Base-by-base conservation (phyloP, 2,888 invertebrate genomes). In the Crepidodera aurea region DNA sequence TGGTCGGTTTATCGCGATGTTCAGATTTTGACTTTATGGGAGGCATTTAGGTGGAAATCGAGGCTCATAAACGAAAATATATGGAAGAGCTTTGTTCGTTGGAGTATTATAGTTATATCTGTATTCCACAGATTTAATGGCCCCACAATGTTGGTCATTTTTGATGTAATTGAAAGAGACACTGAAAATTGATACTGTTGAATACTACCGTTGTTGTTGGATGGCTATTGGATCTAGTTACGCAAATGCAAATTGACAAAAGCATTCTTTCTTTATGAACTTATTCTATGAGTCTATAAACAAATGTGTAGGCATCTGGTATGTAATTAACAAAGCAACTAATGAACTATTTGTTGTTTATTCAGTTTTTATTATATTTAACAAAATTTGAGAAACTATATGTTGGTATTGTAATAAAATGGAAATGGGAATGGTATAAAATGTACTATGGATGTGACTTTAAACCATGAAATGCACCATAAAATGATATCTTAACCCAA, bases 1-100 rank as follows among this genome's bases (percentile, higher is more conserved):
- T 81, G 79, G 79, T 68, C 75, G 79, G 77, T 80, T 80, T 80
- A 81, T 81, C 79, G 79, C 77, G 79, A 80, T 79, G 80, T 79
- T 80, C 81, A 80, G 80, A 81, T 80, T 81, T 79, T 72, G 78
- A 79, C 77, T 79, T 80, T 79, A 79, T 78, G 78, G 77, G 68
- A 65, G 72, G 76, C 78, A 76, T 77, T 79, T 78, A 76, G 77
- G 79, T 78, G 78, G 78, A 79, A 79, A 78, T 78, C 78, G 78
- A 72, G 75, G 76, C 79, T 79, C 79, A 79, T 79, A 79, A 79
- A 79, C 78, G 78, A 74, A 77, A 77, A 78, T 78, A 78, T 77
- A 79, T 78, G 74, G 77, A 71, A 71, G 71, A 72, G 72, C 71
- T 72, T 75, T 76, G 75, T 75, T 69, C 19, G 69, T 69, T 59